Base-by-base conservation (phyloP, 2,113 vertebrate genomes). In the Malurus melanocephalus region DNA sequence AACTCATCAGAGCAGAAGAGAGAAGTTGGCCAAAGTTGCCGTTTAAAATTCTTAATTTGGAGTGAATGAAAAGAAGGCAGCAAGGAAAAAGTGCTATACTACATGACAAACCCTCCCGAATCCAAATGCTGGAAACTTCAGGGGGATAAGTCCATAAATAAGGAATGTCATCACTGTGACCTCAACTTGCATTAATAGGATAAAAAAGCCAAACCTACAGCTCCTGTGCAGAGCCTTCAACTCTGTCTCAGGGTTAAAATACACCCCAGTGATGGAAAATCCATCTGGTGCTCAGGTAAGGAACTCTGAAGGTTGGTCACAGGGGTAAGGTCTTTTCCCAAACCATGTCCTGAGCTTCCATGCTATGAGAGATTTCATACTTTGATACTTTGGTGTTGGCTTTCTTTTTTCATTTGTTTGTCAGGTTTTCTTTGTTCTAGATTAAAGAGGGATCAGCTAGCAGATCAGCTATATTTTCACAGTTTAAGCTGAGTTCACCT, bases 401-500 rank as follows among this genome's bases (percentile, higher is more conserved):
- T 45, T 68, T 45, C 38, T n/a, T 45, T 76, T 45, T 60, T 46
- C 3, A 6, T 60, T 68, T 28, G 18, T 87, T 52, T 73, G 33
- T 66, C 6, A 16, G 12, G 30, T 45, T 40, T n/a, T 68, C 46
- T 67, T 59, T 33, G 7, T 23, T 7, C 51, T 52, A 88, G 73
- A 93, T 87, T 85, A 89, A 91, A 74, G 76, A 71, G 9, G 72
- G 72, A 87, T 88, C 83, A 88, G 40, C 74, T 69, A 81, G 48
- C 86, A 84, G 74, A 93, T 93, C 86, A 84, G 74, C 93, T 93
- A 90, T 73, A 55, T 94, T 91, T 93, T 81, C 77, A 77, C 65
- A 78, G 3, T 53, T 82, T 87, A 85, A 93, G 65, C 72, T 87
- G 46, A 69, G 71, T 32, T 93, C 77, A 87, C 74, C 80, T 85